A percentile compares a stretch with the other conserved stretches of the same genome.
phyloP scores from a whole-genome alignment of 2,113 vertebrate species.

The Antennarius striatus region DNA sequence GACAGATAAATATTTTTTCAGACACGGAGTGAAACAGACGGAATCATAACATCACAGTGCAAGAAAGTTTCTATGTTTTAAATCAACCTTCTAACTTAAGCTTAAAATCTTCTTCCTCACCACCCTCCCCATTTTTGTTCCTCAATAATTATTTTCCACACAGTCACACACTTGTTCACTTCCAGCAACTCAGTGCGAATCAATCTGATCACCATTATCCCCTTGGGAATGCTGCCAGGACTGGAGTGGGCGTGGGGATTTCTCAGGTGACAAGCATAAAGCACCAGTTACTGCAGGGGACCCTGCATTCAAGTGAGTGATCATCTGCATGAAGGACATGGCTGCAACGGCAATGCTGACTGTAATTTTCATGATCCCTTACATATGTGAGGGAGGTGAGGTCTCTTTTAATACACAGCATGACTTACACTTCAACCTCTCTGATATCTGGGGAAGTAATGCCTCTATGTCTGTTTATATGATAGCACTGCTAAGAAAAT shows the following conservation, averaged over 20 bases:
- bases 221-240: constrained; percentile 6
- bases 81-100: too few relatives aligned
- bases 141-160: neutral
- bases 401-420: constrained; percentile 3
- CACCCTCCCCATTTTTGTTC: too few relatives aligned
- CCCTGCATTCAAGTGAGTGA: constrained; percentile 19
- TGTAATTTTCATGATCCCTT: constrained; percentile 55
- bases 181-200: neutral
- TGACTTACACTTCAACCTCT: neutral
- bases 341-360: constrained; percentile 55
- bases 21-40: too few relatives aligned
- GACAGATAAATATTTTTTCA: too few relatives aligned
- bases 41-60: too few relatives aligned
- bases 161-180: neutral
- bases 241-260: constrained; percentile 56
- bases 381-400: constrained; percentile 74
- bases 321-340: constrained; percentile 54
- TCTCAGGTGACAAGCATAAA: constrained; percentile 59
- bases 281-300: constrained; percentile 22
- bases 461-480: constrained; percentile 19
- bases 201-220: constrained; percentile 6
- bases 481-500: constrained; percentile 70
- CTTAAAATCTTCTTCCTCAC: too few relatives aligned
- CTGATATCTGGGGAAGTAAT: neutral
- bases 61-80: too few relatives aligned